Base-by-base conservation (phyloP, 35 echinoderm and acorn worm genomes). In the Ophiothrix spiculata region DNA sequence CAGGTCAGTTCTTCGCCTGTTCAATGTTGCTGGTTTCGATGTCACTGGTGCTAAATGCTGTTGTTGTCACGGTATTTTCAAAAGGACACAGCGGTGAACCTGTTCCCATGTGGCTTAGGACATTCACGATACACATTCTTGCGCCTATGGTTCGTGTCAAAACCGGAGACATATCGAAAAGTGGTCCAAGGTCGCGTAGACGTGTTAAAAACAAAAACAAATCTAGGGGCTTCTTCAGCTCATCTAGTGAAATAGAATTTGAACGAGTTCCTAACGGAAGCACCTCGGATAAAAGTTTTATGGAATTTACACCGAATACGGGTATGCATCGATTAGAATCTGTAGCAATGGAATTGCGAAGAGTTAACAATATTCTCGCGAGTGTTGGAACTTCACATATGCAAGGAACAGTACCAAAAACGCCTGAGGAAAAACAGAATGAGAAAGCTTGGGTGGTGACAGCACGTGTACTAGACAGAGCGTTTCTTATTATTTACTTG, bases 1-100 rank as follows among this genome's bases (percentile, higher is more conserved):
- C 87, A 99, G 96, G 96, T 49, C 86, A 94, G 64, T 99, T 89
- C 42, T 94, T 94, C 42, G 96, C 96, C 1, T 79, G 82, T 3
- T 56, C 89, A 23, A 91, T 99, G 92, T 37, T 99, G 23, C 77
- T 99, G 35, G 96, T 99, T 16, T 91, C 92, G 28, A 3, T 92
- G 64, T 99, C 96, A 0, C 73, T 99, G 39, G 81, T 99, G 1
- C 88, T 93, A 19, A 94, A 93, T 73, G 92, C 94, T 37, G 77
- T 76, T 45, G 96, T 99, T 6, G 94, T 93, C 0, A 86, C 87
- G 33, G 80, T 97, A 32, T 97, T 92, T 64, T 90, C 87, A 84
- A 81, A 83, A 34, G 90, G 91, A 0, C 75, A 79, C 15, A 79
- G 78, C 8, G 90, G 91, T 0, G 84, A 93, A 79, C 87, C 84